Percentiles rank a stretch among this genome's conserved stretches.
These are phyloP conservation scores for Pseudotriccus pelzelni DNA, from an alignment of 2,797 vertebrate genomes.

Conservation along the genomic window DNA sequence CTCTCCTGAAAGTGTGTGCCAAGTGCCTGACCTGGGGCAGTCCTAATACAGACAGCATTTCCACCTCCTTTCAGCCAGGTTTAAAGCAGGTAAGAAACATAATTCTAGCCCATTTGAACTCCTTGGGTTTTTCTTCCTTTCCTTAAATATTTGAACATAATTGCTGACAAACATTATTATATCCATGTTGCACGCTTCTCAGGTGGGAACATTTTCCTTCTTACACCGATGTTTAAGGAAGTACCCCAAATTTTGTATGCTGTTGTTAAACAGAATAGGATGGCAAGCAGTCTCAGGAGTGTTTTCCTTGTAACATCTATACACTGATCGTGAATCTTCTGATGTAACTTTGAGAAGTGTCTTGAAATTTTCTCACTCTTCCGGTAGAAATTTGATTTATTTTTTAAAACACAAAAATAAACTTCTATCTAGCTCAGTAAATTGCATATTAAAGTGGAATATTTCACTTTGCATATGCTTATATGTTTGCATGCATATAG, in stretches of 20 bases:
- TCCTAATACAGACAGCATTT: not conserved
- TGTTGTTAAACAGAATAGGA: not conserved
- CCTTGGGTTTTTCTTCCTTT: not conserved
- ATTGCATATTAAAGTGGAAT: not conserved
- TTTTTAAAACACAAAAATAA: not conserved
- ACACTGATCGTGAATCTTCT: not conserved
- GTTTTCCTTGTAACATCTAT: not conserved
- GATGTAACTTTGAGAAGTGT: not conserved
- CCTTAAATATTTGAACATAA: not conserved
- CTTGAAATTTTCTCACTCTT: not conserved
- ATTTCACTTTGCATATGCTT: not conserved
- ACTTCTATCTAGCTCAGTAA: not conserved
- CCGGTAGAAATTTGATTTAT: not conserved
- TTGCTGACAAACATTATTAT: not conserved
- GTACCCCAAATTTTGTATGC: not conserved
- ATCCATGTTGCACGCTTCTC: rapidly evolving
- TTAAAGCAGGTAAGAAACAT: slow-evolving; percentile 50
- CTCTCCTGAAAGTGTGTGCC: not conserved
- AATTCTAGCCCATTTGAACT: not conserved
- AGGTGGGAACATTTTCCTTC: not conserved
- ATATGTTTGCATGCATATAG: not conserved
- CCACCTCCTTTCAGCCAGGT: not conserved
- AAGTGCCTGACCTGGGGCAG: not conserved
- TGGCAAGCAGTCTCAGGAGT: not conserved
- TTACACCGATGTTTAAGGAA: not conserved